Percentiles rank a stretch among this genome's conserved stretches.
Evolutionary conservation across 2,797 vertebrate genomes (phyloP).

Genomic region (Novumbra hubbsi): DNA sequence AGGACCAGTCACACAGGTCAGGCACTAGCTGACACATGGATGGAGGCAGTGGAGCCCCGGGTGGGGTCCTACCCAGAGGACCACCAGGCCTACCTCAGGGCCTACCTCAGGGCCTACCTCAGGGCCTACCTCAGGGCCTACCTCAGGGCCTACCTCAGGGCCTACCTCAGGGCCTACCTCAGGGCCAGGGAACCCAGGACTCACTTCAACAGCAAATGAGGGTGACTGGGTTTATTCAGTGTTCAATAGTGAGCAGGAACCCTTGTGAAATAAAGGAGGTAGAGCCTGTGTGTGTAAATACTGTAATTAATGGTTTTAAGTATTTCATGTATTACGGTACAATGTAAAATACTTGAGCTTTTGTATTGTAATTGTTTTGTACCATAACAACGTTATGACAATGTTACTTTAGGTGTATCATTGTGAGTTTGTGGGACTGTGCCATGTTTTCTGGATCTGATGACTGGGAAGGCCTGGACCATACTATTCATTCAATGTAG

Average conservation of each 20-base stretch:
- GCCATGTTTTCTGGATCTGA: too few species aligned
- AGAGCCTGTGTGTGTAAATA: not conserved
- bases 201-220: constrained; percentile 16
- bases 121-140: constrained; percentile 3
- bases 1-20: constrained; percentile 35
- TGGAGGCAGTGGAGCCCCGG: not conserved
- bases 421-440: too few species aligned
- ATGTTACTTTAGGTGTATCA: too few species aligned
- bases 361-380: too few species aligned
- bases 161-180: constrained; percentile 4
- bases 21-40: constrained; percentile 7
- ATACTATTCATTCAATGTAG: too few species aligned
- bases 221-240: not conserved
- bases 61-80: not conserved
- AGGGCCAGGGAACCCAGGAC: not conserved
- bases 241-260: not conserved
- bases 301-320: too few species aligned
- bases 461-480: too few species aligned
- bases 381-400: too few species aligned
- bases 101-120: constrained; percentile 2
- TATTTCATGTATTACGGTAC: too few species aligned
- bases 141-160: constrained; percentile 8
- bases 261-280: not conserved
- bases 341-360: too few species aligned
- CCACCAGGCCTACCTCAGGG: not conserved